Base-by-base conservation (phyloP, 2,888 invertebrate genomes). In the Orthosia incerta region DNA sequence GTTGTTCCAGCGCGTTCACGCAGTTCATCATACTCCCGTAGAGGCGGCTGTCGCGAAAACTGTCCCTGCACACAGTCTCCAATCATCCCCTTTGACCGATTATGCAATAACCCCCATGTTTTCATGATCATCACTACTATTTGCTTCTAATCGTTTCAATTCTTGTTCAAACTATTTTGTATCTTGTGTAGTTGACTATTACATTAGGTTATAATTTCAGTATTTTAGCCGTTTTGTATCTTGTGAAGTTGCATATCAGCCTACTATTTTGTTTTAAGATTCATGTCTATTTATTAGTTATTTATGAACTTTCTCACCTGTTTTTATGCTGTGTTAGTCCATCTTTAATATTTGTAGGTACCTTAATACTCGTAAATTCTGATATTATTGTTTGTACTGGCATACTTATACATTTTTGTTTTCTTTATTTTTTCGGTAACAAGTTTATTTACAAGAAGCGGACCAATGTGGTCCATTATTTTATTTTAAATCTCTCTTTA, bases 1-100 rank as follows among this genome's bases (percentile, higher is more conserved):
- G 98, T 94, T 98, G 98, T 97, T 98, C 98, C 97, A 98, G 97
- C 93, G 98, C 98, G 97, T 98, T 98, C 97, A 98, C 98, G 97
- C 98, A 98, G 98, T 98, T 98, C 97, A 98, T 97, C 98, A 98
- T 98, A 97, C 98, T 98, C 97, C 98, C 98, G 96, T 98, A 98
- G 95, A 98, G 97, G 95, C 98, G 98, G 97, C 98, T 98, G 97
- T 98, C 98, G 96, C 98, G 98, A 96, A 98, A 98, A 97, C 98
- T 98, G 97, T 98, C 98, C 97, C 98, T 98, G 97, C 91, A 94
- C 93, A 92, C 90, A 92, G 87, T 89, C 89, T 88, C 87, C 87
- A 89, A 89, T 90, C 89, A 91, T 86, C 83, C 87, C 86, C 75
- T 76, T 74, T 79, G 74, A 79, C 84, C 80, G 78, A 75, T 72